Percentiles rank a stretch among this genome's conserved stretches.
These are phyloP conservation scores for Aeoliscus strigatus DNA, from an alignment of 2,797 vertebrate genomes.

Conservation along the genomic window DNA sequence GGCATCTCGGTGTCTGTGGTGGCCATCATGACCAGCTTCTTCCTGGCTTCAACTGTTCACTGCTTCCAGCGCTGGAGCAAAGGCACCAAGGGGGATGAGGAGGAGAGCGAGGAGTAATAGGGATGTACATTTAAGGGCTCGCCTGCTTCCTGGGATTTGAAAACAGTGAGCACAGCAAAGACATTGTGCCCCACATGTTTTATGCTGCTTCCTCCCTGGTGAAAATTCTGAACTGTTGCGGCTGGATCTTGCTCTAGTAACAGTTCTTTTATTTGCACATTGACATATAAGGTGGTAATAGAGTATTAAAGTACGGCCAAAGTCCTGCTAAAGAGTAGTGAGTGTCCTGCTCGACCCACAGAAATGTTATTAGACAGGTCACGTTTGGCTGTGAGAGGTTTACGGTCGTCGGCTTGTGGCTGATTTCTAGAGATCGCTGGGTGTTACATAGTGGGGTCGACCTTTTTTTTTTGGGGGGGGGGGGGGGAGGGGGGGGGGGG, in stretches of 20 bases:
- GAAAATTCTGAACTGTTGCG: slow-evolving; percentile 21
- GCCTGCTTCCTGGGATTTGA: slow-evolving; percentile 4
- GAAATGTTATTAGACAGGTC: slow-evolving; percentile 32
- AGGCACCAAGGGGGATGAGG: slow-evolving; percentile 89
- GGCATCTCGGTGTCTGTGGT: slow-evolving; percentile 93
- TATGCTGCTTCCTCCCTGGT: slow-evolving; percentile 31
- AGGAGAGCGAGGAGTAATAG: slow-evolving; percentile 86
- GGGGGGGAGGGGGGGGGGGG: no score
- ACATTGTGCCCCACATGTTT: slow-evolving; percentile 19
- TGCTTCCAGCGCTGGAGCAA: slow-evolving; percentile 97
- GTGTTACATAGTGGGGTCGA: no score
- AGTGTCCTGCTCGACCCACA: slow-evolving; percentile 18
- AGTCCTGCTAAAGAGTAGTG: slow-evolving; percentile 20
- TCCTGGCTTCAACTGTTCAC: slow-evolving; percentile 94
- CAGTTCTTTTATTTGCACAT: slow-evolving; percentile 36
- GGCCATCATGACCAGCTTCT: slow-evolving; percentile 96
- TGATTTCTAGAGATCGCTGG: no score
- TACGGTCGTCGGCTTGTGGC: slow-evolving; percentile 21
- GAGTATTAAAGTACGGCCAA: slow-evolving; percentile 33
- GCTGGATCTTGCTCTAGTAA: slow-evolving; percentile 25
- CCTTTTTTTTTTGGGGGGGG: no score
- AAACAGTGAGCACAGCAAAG: slow-evolving; percentile 20
- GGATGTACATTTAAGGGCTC: slow-evolving; percentile 15
- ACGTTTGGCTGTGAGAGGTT: slow-evolving; percentile 33
- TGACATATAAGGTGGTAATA: slow-evolving; percentile 21